Evolutionary conservation across 2,888 invertebrate species (phyloP).

Genomic region (Oscheius sp.): DNA sequence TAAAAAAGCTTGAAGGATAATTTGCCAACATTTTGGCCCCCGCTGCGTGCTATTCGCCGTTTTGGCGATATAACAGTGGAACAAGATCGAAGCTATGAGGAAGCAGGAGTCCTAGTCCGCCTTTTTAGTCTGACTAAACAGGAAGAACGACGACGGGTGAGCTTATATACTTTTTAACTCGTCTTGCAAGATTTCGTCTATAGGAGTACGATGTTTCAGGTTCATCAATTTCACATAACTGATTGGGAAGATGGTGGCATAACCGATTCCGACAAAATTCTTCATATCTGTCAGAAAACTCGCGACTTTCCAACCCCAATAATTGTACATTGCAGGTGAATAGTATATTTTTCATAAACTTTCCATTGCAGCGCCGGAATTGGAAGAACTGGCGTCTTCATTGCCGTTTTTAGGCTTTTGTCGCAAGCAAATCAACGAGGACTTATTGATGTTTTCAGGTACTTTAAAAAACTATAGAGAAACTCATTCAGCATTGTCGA

Average conservation of each 20-base stretch:
- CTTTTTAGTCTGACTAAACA: conserved; percentile 20
- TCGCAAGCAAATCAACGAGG: conserved; percentile 40
- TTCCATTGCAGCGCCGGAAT: conserved; percentile 66
- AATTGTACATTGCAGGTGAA: conserved; percentile 64
- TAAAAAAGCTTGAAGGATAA: not conserved
- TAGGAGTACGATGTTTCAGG: conserved; percentile 32
- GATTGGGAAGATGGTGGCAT: conserved; percentile 52
- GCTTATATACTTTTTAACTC: too few species aligned
- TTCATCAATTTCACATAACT: conserved; percentile 59
- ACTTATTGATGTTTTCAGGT: conserved; percentile 50
- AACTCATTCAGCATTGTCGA: conserved; percentile 21
- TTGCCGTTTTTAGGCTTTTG: conserved; percentile 47
- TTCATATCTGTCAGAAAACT: conserved; percentile 36
- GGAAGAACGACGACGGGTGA: conserved; percentile 49
- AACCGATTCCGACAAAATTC: conserved; percentile 1
- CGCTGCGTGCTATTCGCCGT: not conserved
- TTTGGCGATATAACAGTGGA: conserved; percentile 15
- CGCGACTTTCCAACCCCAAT: conserved; percentile 49
- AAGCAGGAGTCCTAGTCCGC: conserved; percentile 2
- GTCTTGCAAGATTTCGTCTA: too few species aligned
- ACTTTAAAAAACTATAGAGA: not conserved
- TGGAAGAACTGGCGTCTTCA: conserved; percentile 66
- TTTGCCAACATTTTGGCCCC: conserved; percentile 16
- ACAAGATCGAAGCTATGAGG: conserved; percentile 12
- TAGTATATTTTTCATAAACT: not conserved